These are phyloP conservation scores for Sinosuthora webbiana DNA, from an alignment of 2,113 vertebrate species.

Conservation along the genomic window DNA sequence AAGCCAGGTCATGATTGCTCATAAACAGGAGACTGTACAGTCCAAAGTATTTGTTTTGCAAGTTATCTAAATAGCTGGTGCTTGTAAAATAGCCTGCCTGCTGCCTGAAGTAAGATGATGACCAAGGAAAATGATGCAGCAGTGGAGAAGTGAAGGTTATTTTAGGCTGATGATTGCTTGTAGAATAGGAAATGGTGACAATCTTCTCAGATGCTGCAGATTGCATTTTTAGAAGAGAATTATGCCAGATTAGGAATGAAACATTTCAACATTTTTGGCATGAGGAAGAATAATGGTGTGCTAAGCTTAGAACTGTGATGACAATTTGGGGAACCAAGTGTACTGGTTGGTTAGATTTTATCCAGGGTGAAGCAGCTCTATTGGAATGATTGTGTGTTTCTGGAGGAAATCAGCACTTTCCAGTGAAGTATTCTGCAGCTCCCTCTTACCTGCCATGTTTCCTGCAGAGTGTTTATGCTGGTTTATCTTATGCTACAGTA, in stretches of 20 bases:
- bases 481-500: neutral
- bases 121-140: neutral
- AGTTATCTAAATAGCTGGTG: neutral
- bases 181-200: neutral
- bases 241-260: neutral
- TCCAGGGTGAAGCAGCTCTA: neutral
- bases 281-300: neutral
- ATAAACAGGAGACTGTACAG: neutral
- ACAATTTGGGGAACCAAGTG: neutral
- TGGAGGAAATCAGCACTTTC: neutral
- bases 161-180: conserved; percentile 15
- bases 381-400: neutral
- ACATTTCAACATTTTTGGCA: neutral
- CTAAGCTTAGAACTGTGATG: neutral
- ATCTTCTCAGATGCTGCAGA: neutral
- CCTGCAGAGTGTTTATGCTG: neutral
- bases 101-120: neutral
- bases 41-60: neutral
- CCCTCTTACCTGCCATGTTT: neutral
- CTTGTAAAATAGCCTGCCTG: neutral
- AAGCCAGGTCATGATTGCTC: neutral
- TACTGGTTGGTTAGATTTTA: neutral
- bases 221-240: conserved; percentile 9
- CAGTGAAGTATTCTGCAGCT: neutral
- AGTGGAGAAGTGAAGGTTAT: neutral